Base-by-base conservation (phyloP, 2,888 invertebrate species). In the Charanyca ferruginea region DNA sequence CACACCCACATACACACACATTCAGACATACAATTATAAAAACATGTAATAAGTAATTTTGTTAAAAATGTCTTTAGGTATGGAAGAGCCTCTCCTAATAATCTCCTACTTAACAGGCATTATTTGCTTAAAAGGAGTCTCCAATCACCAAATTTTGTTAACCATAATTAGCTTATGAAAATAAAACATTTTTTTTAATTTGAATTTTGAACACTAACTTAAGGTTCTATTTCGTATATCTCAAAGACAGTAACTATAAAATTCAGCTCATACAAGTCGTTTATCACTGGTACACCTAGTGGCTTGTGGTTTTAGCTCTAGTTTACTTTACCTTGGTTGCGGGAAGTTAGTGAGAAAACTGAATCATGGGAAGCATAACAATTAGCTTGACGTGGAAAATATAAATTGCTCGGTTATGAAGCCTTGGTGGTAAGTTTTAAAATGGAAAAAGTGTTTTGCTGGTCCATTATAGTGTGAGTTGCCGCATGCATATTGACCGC, bases 231-330 rank as follows among this genome's bases (percentile, higher is more conserved):
- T 20, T 59, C 32, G 4, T 6, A 1, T 41, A 22, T 7, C 9
- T 3, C 9, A 11, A 3, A 44, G 8, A 18, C 22, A 45, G 13
- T 51, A 42, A 66, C 63, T 79, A 73, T n/a, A 77, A 80, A 80
- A 79, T 80, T 79, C 79, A 58, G 41, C 61, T 81, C 81, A 70
- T 80, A 79, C 59, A 67, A 55, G 64, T 73, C 79, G 64, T 79
- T 80, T 77, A 79, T 79, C 74, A 77, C 60, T 28, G 13, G 72
- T 49, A 35, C 45, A 65, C 70, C 66, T 52, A 47, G 45, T 35
- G 59, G 66, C 66, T 80, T 52, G 60, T 69, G 70, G 78, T 64
- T 70, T n/a, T 62, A 58, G 68, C 68, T 67, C 47, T 41, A 73
- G n/a, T n/a, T n/a, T n/a, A 73, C 67, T 70, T 77, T 69, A 70